Percentiles rank a stretch among this genome's conserved stretches.
Conservation (phyloP, 1,140 invertebrate species). For the Brachionus rubens region DNA sequence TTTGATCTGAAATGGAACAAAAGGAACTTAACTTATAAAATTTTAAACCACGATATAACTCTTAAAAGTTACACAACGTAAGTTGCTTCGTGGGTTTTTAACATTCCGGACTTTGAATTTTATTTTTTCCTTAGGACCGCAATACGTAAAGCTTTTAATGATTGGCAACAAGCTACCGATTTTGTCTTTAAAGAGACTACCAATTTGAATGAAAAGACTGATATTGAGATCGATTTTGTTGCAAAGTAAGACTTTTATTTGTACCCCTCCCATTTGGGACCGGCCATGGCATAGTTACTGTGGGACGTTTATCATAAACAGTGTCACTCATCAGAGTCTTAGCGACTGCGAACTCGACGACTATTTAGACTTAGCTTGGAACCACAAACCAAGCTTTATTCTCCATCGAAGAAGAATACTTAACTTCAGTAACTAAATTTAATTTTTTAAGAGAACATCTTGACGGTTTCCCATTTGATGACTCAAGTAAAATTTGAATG, state of each 20-base stretch:
- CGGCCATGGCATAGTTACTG: no score
- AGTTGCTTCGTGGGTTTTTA: background rate
- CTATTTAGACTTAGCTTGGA: no score
- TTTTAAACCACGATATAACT: background rate
- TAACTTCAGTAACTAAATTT: no score
- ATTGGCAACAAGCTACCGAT: conserved; percentile 25
- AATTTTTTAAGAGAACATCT: background rate
- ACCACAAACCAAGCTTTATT: no score
- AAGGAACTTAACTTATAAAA: conserved; percentile 3
- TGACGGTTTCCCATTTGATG: conserved; percentile 26
- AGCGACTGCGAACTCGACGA: no score
- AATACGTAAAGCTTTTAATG: background rate
- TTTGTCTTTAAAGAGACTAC: background rate
- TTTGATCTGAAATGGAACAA: conserved; percentile 2
- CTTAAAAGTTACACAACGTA: background rate
- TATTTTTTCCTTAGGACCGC: background rate
- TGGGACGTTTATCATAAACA: no score
- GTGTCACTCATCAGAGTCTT: no score
- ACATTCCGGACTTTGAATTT: background rate
- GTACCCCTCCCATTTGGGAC: no score
- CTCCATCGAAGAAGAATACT: no score
- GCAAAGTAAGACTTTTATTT: background rate
- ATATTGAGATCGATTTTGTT: conserved; percentile 35
- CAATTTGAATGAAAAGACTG: background rate
- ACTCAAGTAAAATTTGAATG: background rate